Base-by-base conservation (phyloP, 2,113 vertebrate genomes). In the Amphiprion ocellaris region DNA sequence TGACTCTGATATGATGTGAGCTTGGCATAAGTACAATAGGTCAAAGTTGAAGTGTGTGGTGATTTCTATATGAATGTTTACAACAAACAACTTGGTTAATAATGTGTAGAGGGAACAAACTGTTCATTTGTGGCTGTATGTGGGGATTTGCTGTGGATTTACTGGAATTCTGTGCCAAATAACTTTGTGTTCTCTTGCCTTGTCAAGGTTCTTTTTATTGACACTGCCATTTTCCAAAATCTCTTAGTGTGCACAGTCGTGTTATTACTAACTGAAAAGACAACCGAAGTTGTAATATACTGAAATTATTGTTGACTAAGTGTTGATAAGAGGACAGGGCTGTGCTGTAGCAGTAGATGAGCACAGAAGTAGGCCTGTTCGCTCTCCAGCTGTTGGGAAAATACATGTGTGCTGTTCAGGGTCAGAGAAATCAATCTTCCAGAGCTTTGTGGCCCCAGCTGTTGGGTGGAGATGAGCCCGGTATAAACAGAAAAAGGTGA, bases 361-460 rank as follows among this genome's bases (percentile, higher is more conserved):
- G 0, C 47, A 56, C 23, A 8, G 55, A 47, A 21, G 28, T 52
- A 4, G 16, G 55, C 11, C 15, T 50, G 66, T 47, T 71, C 23
- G 2, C 19, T 19, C 0, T 67, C 63, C 82, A 87, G 82, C 72
- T 77, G 64, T 68, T 77, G 37, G 69, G 55, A 59, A 44, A 64
- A 55, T 30, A 50, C 47, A 8, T 44, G 46, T 66, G 73, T 52
- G 50, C 39, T 62, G 68, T 70, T 52, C 54, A 49, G 66, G 56
- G 52, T 62, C 55, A 28, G 37, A 70, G 44, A 63, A 79, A 74
- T 81, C 59, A 72, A 59, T 76, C 60, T 69, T 65, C 19, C 54
- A 44, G 60, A 62, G 75, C 39, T 55, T 17, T 49, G 74, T 66
- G 70, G 64, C 49, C 19, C 69, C 84, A 83, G 85, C 81, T 86